Base-by-base conservation (phyloP, 2,797 vertebrate genomes). In the Peromyscus eremicus region DNA sequence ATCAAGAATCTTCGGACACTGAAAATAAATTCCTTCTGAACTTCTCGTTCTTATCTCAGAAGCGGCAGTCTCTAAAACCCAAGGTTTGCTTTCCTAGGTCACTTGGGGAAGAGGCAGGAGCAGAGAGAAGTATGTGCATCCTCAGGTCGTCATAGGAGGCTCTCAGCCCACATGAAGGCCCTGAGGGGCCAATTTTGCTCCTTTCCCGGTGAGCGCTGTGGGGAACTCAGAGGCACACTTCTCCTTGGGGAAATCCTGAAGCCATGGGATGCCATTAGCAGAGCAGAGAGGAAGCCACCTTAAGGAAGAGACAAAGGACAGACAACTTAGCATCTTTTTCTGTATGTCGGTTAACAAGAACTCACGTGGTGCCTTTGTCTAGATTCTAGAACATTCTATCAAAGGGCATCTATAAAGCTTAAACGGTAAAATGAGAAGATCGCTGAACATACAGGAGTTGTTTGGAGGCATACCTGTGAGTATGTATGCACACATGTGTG, bases 21-120 rank as follows among this genome's bases (percentile, higher is more conserved):
- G 49, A 64, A 79, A 57, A 92, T 86, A 40, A 92, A 87, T 92
- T 92, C 57, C 83, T 96, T 89, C 66, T 85, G 52, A 83, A 68
- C 13, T 79, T 96, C 49, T 77, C 37, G 40, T 92, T 66, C 94
- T 75, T 82, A 62, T 81, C 82, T 66, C 43, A 86, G 79, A 89
- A 71, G 82, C 70, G 73, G 21, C 34, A 32, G 86, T 89, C 64
- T 92, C 68, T n/a, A 27, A 3, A 93, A 64, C 82, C 92, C 55
- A 34, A 29, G 34, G 91, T 94, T 46, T 91, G 46, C 82, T 94
- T 95, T 87, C 52, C 88, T 25, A 16, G 64, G 66, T 71, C 76
- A 77, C 55, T 12, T 82, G 5, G 70, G 82, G 81, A 46, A 91
- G 62, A 43, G 62, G 46, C 46, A 40, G 19, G 19, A 84, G 46